Evolutionary conservation across 1,140 invertebrate species (phyloP), one percentile per base, ranked within the genome.

Genomic region (Lycorma delicatula): DNA sequence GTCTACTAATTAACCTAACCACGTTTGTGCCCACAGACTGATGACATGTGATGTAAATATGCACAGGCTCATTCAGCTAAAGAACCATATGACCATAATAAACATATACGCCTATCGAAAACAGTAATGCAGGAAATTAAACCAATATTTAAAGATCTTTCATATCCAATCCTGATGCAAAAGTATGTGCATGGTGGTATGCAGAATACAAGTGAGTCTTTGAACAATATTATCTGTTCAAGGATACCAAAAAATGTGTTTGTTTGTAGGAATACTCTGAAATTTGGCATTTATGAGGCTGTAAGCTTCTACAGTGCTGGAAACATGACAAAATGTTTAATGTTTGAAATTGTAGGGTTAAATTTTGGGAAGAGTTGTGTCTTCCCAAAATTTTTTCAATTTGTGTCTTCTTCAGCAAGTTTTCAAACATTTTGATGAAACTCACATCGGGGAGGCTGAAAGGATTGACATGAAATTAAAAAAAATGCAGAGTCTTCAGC

Each of bases 11-110:
- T 28, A 36, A 26, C 53, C 53, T 20, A 20, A 62, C 22, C 62
- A 61, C 46, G 47, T 20, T 13, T 59, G 63, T 70, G 67, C 48
- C 63, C 66, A n/a, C 46, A 49, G 34, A 66, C 63, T 18, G 59
- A 47, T 51, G 65, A 67, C 36, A 64, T 59, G 3, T 71, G 66
- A 66, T 69, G 68, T 50, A 59, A 60, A 28, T 72, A 64, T 63
- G 61, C 64, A 23, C 62, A 63, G 62, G 64, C 64, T 49, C 28
- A 29, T 28, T 55, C 54, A 34, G 57, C 55, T 34, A 55, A 59
- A 26, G 41, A 54, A 36, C 27, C 11, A 2, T 62, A 59, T 56
- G 36, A 55, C 12, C 58, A 60, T 44, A 41, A 46, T 11, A 29
- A 56, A 22, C 51, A 48, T 13, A 34, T 54, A 26, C 50, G 48